These are phyloP conservation scores for Drosophila kohkoa DNA, from an alignment of 1,140 invertebrate genomes.

Conservation along the genomic window DNA sequence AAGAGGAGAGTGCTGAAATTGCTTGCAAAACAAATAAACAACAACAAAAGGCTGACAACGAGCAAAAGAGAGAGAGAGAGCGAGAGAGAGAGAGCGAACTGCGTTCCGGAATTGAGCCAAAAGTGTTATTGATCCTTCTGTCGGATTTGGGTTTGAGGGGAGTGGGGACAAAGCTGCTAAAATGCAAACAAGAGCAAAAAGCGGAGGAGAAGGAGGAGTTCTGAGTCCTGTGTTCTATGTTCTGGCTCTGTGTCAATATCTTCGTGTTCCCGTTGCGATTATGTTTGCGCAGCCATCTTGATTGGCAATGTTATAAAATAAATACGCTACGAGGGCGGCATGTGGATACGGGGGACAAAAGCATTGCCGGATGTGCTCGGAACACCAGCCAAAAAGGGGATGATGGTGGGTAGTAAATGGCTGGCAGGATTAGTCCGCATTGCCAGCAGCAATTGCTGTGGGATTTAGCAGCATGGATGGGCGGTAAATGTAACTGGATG, in stretches of 20 bases:
- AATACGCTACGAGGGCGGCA: slow-evolving; percentile 72
- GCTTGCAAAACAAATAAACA: slow-evolving; percentile 82
- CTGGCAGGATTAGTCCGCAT: slow-evolving; percentile 71
- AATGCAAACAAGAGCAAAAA: slow-evolving; percentile 70
- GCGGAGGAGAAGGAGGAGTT: slow-evolving; percentile 4
- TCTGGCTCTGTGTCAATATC: slow-evolving; percentile 47
- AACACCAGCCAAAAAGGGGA: slow-evolving; percentile 17
- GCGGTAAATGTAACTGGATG: slow-evolving; percentile 50
- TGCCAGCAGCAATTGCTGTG: slow-evolving; percentile 77
- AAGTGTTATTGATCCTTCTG: slow-evolving; percentile 81
- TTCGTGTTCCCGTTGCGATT: slow-evolving; percentile 67
- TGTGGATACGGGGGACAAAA: neutral
- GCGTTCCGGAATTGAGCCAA: slow-evolving; percentile 70
- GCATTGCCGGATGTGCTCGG: slow-evolving; percentile 62
- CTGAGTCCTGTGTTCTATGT: slow-evolving; percentile 5
- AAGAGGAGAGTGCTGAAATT: slow-evolving; percentile 61
- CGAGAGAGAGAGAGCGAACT: slow-evolving; percentile 19
- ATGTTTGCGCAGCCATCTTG: slow-evolving; percentile 84
- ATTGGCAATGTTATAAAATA: slow-evolving; percentile 85
- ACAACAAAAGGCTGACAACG: slow-evolving; percentile 56
- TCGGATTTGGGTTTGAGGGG: neutral
- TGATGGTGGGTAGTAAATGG: slow-evolving; percentile 42
- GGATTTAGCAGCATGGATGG: slow-evolving; percentile 65
- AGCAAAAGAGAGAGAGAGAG: slow-evolving; percentile 9
- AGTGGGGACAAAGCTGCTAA: slow-evolving; percentile 26